Evolutionary conservation across 2,113 vertebrate genomes (phyloP), one percentile per base, ranked within the genome.

Genomic region (Camelus dromedarius): DNA sequence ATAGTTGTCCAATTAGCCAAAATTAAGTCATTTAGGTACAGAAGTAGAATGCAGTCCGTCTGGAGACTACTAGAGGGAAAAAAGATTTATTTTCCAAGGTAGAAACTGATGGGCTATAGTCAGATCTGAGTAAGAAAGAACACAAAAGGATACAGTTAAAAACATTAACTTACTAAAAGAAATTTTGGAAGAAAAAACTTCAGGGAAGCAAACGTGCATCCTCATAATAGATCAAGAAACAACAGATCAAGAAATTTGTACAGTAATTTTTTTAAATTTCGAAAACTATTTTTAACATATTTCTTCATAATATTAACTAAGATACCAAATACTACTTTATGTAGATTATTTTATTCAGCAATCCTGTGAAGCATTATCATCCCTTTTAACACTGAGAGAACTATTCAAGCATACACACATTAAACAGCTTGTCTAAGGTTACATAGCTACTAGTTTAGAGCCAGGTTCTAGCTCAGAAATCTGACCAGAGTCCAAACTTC

Each of bases 301-400:
- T 52, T 92, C 48, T 92, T 79, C 28, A 35, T 72, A 90, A 76
- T 69, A 69, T 94, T 94, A 67, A 90, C 56, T 50, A 73, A 60
- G 26, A 88, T 52, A 66, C 11, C 72, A 50, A 86, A 54, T 38
- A 42, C 26, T 66, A 60, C 26, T 84, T 79, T 75, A 28, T 52
- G 58, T 35, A 84, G n/a, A 73, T 66, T 67, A 85, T 92, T 72
- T 94, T 84, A 77, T 62, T 91, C 66, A 88, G 62, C 10, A 77
- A 48, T 10, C 35, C 10, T n/a, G 50, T 67, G 54, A 81, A 72
- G 56, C n/a, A 89, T 64, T 60, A 50, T 32, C 26, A 77, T 50
- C 32, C n/a, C 35, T 70, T 80, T 81, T 46, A 94, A 67, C 42
- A 88, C 7, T 82, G 35, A 96, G n/a, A 62, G 86, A 96, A 77